A percentile compares a stretch with the other conserved stretches of the same genome.
These are phyloP conservation scores for Drosophila gaucha DNA, from an alignment of 2,888 invertebrate genomes.

Conservation along the genomic window DNA sequence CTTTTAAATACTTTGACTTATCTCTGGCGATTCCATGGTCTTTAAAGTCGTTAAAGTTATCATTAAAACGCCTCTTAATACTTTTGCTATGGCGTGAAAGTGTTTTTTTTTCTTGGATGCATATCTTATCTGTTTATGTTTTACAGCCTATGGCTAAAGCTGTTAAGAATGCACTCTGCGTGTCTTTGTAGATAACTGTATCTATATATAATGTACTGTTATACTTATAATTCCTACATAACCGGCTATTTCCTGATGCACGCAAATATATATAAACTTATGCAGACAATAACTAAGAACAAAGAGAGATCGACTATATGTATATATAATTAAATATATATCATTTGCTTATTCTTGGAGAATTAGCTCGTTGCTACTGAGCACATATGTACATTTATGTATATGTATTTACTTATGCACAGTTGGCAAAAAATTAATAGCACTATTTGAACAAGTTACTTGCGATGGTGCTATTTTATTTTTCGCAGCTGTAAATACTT, in stretches of 20 bases:
- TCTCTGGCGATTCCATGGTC: conserved; percentile 11
- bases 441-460: neutral
- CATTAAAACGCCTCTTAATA: neutral
- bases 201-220: neutral
- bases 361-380: too few relatives aligned
- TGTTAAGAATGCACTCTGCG: neutral
- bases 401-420: neutral
- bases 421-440: neutral
- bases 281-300: neutral
- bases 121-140: conserved; percentile 17
- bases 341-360: too few relatives aligned
- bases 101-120: too few relatives aligned
- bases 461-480: neutral
- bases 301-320: neutral
- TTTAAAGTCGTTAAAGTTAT: conserved; percentile 7
- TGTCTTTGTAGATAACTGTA: neutral
- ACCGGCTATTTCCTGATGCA: neutral
- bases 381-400: neutral
- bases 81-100: too few relatives aligned
- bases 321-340: neutral
- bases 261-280: too few relatives aligned
- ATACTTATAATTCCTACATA: neutral
- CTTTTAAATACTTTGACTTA: conserved; percentile 1
- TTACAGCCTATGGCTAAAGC: neutral
- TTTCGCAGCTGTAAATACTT: neutral